These are phyloP conservation scores for Athetis lepigone DNA, from an alignment of 2,888 invertebrate species.

Conservation along the genomic window DNA sequence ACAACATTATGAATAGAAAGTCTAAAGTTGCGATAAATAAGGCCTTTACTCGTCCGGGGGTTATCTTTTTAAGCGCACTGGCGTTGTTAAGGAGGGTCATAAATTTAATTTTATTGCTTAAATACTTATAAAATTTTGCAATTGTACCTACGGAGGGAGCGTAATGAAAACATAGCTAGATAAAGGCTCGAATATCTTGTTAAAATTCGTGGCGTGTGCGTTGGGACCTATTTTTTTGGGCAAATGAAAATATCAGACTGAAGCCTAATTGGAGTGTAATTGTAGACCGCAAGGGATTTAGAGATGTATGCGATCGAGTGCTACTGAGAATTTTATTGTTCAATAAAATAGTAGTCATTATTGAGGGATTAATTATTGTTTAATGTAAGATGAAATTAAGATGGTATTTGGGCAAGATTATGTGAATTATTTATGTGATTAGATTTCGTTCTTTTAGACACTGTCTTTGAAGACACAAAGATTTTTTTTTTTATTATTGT, in stretches of 20 bases:
- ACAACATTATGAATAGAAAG: constrained; percentile 77
- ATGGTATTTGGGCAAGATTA: no score
- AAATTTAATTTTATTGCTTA: constrained; percentile 81
- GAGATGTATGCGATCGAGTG: not conserved
- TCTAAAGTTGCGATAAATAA: constrained; percentile 78
- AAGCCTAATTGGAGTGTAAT: constrained; percentile 49
- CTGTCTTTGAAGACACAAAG: no score
- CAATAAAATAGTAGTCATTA: not conserved
- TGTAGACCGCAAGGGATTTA: constrained; percentile 34
- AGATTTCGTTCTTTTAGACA: no score
- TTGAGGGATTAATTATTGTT: not conserved
- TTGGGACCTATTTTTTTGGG: constrained; percentile 58
- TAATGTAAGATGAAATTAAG: not conserved
- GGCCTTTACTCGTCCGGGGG: constrained; percentile 77
- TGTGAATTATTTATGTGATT: no score
- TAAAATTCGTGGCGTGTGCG: constrained; percentile 63
- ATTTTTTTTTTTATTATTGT: no score
- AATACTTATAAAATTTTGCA: constrained; percentile 77
- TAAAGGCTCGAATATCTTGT: constrained; percentile 64
- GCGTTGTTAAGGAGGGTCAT: constrained; percentile 75
- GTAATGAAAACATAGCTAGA: constrained; percentile 70
- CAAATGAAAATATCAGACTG: constrained; percentile 50
- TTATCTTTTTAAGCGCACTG: constrained; percentile 79
- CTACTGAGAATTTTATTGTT: constrained; percentile 3
- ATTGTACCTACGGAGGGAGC: constrained; percentile 66